These are phyloP conservation scores for Hoplostethus mediterraneus DNA, from an alignment of 2,797 vertebrate genomes.

Conservation along the genomic window DNA sequence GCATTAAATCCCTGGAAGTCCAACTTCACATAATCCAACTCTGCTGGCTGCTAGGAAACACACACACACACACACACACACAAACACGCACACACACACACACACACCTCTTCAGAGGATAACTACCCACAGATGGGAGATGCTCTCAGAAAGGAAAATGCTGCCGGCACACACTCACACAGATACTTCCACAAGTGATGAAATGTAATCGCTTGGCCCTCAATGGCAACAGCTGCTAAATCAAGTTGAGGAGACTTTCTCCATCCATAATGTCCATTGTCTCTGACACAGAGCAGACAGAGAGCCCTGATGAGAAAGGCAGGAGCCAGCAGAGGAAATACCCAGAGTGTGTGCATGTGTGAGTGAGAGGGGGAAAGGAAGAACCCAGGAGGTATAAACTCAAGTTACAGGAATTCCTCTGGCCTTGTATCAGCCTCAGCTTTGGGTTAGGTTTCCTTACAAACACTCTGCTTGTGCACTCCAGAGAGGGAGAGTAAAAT, in stretches of 20 bases:
- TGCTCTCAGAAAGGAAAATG: constrained; percentile 62
- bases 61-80: background rate
- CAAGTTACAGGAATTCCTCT: constrained; percentile 83
- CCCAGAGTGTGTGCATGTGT: constrained; percentile 48
- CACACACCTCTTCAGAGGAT: constrained; percentile 67
- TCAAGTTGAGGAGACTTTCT: constrained; percentile 61
- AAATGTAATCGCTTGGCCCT: constrained; percentile 66
- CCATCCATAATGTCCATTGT: constrained; percentile 62
- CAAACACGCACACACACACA: background rate
- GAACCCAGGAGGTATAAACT: constrained; percentile 80
- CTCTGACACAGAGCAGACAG: constrained; percentile 58
- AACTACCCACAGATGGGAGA: constrained; percentile 81
- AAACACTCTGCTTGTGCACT: constrained; percentile 66
- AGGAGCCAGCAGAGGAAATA: constrained; percentile 74
- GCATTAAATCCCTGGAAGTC: constrained; percentile 82
- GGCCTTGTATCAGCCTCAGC: constrained; percentile 77
- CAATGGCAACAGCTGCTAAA: constrained; percentile 74
- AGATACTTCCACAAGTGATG: constrained; percentile 66
- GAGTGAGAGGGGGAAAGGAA: constrained; percentile 53
- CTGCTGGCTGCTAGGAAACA: constrained; percentile 61
- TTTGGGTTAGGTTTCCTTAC: constrained; percentile 80
- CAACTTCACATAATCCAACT: constrained; percentile 81
- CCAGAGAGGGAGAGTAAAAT: constrained; percentile 34
- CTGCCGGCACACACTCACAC: constrained; percentile 47
- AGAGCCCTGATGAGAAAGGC: constrained; percentile 74